These are phyloP conservation scores for Muscicapa comitata DNA, from an alignment of 2,797 vertebrate species.

Conservation along the genomic window DNA sequence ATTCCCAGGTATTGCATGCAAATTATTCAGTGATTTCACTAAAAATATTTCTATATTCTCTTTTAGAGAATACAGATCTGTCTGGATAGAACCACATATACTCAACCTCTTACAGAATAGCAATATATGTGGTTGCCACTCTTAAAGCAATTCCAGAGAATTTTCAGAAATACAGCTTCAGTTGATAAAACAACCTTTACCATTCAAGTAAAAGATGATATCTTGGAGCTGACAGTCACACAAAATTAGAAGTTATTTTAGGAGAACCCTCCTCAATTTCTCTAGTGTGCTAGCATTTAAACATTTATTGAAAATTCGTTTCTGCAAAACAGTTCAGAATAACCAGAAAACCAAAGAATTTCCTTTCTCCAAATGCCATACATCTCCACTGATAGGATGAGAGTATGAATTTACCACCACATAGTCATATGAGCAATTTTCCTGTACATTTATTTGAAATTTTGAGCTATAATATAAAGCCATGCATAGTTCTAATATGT, in stretches of 20 bases:
- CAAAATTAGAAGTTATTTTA: background rate
- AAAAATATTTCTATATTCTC: background rate
- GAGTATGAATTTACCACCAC: background rate
- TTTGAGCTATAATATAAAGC: background rate
- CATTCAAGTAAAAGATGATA: background rate
- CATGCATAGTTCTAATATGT: background rate
- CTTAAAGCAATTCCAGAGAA: background rate
- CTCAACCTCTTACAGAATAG: rapidly evolving
- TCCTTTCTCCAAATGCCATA: background rate
- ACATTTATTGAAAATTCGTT: background rate
- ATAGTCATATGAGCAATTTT: background rate
- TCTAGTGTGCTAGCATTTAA: background rate
- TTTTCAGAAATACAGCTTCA: background rate
- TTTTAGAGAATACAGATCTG: background rate
- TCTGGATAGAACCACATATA: background rate
- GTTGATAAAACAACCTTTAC: background rate
- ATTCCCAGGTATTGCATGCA: background rate
- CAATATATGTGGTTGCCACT: background rate
- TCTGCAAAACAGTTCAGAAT: background rate
- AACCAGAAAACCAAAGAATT: background rate
- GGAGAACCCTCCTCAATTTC: background rate
- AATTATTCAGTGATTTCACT: background rate
- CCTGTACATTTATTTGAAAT: background rate
- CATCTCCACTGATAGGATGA: background rate
- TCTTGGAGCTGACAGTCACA: background rate